Evolutionary conservation across 2,113 vertebrate species (phyloP).

Genomic region (Thryonomys swinderianus): DNA sequence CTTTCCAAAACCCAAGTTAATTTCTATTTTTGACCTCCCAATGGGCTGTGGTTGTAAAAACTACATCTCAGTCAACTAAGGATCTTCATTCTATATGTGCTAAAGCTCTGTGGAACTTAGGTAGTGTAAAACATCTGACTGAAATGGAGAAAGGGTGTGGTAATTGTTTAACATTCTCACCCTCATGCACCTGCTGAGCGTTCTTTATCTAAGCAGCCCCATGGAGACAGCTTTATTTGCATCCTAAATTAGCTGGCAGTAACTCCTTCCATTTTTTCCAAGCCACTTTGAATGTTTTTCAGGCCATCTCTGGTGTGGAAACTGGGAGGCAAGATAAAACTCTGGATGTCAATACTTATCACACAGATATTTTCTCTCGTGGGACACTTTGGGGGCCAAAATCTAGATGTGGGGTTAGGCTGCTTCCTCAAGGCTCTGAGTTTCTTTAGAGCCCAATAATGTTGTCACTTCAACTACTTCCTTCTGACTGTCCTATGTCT

Average conservation of each 20-base stretch:
- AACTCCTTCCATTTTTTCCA: background rate
- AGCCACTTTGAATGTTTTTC: background rate
- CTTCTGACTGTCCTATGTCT: background rate
- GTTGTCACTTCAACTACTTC: fast-evolving
- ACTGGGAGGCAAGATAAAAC: background rate
- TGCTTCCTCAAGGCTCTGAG: background rate
- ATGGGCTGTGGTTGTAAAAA: background rate
- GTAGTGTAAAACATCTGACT: too few species aligned
- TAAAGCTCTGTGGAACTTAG: background rate
- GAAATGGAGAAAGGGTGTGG: background rate
- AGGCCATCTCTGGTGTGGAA: background rate
- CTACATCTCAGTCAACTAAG: background rate
- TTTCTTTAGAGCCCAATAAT: background rate
- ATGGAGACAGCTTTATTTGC: background rate
- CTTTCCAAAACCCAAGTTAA: background rate
- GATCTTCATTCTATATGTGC: background rate
- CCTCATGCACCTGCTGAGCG: background rate
- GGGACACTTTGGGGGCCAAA: background rate
- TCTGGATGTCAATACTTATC: background rate
- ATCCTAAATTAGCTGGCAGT: background rate
- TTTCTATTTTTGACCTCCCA: conserved; percentile 4
- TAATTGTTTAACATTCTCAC: background rate
- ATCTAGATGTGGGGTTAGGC: background rate
- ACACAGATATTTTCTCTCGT: background rate
- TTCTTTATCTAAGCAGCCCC: background rate